phyloP scores from a whole-genome alignment of 2,797 vertebrate genomes.

The Eurystomus glaucurus region DNA sequence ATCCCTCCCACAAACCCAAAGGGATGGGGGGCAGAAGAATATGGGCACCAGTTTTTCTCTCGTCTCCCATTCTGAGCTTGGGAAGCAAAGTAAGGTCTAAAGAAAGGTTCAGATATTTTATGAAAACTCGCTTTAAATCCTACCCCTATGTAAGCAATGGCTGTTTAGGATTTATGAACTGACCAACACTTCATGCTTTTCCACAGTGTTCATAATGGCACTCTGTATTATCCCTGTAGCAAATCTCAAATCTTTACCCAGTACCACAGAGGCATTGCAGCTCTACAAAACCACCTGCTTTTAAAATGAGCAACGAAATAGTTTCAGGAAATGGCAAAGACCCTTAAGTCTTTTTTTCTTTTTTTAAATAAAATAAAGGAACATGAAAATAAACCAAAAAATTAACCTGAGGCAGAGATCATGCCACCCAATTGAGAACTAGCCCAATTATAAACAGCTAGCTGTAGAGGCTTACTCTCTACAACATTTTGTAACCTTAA shows the following conservation, averaged over 20 bases:
- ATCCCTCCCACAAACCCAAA: neutral
- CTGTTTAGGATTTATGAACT: neutral
- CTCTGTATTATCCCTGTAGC: neutral
- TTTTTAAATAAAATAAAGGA: neutral
- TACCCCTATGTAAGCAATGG: neutral
- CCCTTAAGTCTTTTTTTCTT: neutral
- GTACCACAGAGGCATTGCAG: neutral
- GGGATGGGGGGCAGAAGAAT: neutral
- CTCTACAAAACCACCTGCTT: neutral
- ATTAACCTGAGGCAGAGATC: neutral
- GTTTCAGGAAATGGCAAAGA: neutral
- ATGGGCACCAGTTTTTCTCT: neutral
- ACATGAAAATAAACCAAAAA: neutral
- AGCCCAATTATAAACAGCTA: neutral
- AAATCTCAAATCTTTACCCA: conserved; percentile 2
- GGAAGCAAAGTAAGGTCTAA: neutral
- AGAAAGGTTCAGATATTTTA: neutral
- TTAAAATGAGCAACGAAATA: neutral
- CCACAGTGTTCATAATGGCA: neutral
- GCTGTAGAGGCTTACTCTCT: neutral
- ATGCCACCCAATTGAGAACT: neutral
- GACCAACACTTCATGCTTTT: neutral
- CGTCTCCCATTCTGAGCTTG: neutral
- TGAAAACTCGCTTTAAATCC: neutral
- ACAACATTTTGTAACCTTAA: neutral